phyloP scores from a whole-genome alignment of 2,888 invertebrate genomes.

The Spialia ferax region DNA sequence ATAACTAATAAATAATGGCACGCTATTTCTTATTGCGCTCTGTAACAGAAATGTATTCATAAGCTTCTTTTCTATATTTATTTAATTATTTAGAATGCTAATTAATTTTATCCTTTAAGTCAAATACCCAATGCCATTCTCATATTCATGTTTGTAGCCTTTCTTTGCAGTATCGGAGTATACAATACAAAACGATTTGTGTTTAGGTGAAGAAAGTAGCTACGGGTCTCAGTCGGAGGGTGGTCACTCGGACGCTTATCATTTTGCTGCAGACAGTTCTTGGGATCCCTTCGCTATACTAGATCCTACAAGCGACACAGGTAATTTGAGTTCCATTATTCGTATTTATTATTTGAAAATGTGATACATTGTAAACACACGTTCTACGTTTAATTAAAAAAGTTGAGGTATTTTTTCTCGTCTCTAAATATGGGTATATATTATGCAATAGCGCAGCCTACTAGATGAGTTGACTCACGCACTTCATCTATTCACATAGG shows the following conservation, averaged over 20 bases:
- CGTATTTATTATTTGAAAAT: too few relatives aligned
- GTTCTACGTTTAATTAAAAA: too few relatives aligned
- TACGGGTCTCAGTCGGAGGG: constrained; percentile 93
- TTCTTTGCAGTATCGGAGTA: not conserved
- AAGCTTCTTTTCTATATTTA: not conserved
- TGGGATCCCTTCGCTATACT: constrained; percentile 90
- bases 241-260: constrained; percentile 85
- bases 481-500: too few relatives aligned
- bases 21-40: too few relatives aligned
- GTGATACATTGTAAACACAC: too few relatives aligned
- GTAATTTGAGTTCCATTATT: constrained; percentile 75
- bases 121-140: constrained; percentile 17
- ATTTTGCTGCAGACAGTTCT: constrained; percentile 87
- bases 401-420: too few relatives aligned
- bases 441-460: too few relatives aligned
- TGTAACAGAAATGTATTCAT: too few relatives aligned
- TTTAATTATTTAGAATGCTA: too few relatives aligned
- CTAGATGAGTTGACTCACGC: too few relatives aligned
- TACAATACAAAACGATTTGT: not conserved
- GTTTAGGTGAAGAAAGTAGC: constrained; percentile 90
- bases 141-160: constrained; percentile 21
- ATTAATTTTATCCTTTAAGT: not conserved
- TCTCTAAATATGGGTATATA: too few relatives aligned
- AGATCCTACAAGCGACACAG: constrained; percentile 92
- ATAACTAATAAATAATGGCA: too few relatives aligned